These are phyloP conservation scores for Triops longicaudatus DNA, from an alignment of 1,140 invertebrate species.

Conservation along the genomic window DNA sequence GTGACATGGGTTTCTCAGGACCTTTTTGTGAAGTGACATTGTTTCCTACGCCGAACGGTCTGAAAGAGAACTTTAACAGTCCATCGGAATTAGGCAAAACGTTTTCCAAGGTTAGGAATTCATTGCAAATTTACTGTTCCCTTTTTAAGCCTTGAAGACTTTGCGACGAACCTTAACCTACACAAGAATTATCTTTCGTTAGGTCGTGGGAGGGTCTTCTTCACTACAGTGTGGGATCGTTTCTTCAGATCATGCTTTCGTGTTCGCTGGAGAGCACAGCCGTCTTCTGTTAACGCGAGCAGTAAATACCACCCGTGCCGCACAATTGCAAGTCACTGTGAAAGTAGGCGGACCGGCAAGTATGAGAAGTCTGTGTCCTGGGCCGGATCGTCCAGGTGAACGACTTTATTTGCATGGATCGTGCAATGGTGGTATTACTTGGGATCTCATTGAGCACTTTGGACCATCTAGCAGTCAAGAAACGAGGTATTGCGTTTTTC, in stretches of 20 bases:
- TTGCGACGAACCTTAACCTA: no score
- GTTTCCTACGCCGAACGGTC: not conserved
- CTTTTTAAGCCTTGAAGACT: no score
- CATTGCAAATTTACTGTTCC: not conserved
- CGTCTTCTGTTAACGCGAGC: conserved; percentile 40
- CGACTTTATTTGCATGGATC: conserved; percentile 41
- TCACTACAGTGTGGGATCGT: conserved; percentile 38
- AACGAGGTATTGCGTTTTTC: conserved; percentile 35
- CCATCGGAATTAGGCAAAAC: not conserved
- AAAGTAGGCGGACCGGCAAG: conserved; percentile 30
- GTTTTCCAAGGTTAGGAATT: conserved; percentile 19
- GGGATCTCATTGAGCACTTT: conserved; percentile 39
- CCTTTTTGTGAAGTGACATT: not conserved
- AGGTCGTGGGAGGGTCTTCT: not conserved
- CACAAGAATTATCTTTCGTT: not conserved
- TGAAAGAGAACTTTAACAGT: not conserved
- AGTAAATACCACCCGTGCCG: conserved; percentile 39
- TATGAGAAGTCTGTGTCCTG: conserved; percentile 37
- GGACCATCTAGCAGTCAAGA: conserved; percentile 34
- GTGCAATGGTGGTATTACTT: conserved; percentile 41
- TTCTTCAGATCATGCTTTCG: conserved; percentile 40
- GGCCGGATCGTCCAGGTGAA: conserved; percentile 38
- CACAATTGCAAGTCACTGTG: conserved; percentile 31
- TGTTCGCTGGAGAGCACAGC: conserved; percentile 39
- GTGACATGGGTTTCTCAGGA: not conserved